Evolutionary conservation across 2,113 vertebrate species (phyloP).

Genomic region (Calonectris borealis): DNA sequence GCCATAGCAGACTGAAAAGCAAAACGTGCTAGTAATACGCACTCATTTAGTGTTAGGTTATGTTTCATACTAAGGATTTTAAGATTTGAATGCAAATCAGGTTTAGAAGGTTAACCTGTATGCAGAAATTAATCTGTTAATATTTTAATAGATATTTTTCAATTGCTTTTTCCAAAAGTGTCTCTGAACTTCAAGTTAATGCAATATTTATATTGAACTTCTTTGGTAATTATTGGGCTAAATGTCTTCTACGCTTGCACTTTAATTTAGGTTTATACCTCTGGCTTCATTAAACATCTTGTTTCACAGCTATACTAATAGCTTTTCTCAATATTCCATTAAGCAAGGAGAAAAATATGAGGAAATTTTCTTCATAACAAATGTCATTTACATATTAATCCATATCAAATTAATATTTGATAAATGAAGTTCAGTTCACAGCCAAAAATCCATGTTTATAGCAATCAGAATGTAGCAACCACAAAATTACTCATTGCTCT

Average conservation of each 20-base stretch:
- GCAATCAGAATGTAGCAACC: background rate
- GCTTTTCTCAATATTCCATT: constrained; percentile 41
- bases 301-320: constrained; percentile 29
- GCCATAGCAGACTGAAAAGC: background rate
- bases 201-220: constrained; percentile 41
- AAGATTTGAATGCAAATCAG: background rate
- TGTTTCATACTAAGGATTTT: background rate
- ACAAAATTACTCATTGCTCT: background rate
- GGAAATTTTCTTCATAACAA: background rate
- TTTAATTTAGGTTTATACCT: constrained; percentile 42
- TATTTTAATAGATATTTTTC: constrained; percentile 24
- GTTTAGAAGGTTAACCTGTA: constrained; percentile 2
- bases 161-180: background rate
- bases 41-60: background rate
- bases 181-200: constrained; percentile 10
- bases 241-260: background rate
- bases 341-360: constrained; percentile 31
- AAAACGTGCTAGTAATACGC: background rate
- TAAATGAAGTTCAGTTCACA: constrained; percentile 20
- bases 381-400: constrained; percentile 6
- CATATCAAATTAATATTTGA: constrained; percentile 33
- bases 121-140: constrained; percentile 20
- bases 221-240: background rate
- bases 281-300: constrained; percentile 48
- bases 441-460: background rate